Conservation (phyloP, 2,113 vertebrate species). For the Ameiurus melas region DNA sequence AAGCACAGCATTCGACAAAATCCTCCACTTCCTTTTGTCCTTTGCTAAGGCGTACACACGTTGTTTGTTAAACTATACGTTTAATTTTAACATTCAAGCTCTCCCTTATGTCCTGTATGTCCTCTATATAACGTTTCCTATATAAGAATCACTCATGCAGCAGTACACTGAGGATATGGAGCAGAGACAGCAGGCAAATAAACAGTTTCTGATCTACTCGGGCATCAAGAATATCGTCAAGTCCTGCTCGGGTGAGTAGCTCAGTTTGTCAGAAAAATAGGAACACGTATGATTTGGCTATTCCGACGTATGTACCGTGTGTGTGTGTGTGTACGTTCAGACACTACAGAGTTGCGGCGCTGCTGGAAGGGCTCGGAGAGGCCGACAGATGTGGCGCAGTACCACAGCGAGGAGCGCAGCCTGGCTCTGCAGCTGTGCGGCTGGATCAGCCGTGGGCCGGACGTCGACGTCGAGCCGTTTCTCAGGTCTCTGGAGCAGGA, state of each 20-base stretch:
- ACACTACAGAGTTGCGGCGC: constrained; percentile 84
- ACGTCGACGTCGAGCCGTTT: constrained; percentile 88
- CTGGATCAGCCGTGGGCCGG: constrained; percentile 88
- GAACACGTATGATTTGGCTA: too few species aligned
- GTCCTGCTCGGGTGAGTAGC: constrained; percentile 87
- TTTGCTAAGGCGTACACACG: background rate
- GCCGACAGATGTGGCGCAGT: constrained; percentile 83
- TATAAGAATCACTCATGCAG: constrained; percentile 92
- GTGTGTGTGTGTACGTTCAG: constrained; percentile 63
- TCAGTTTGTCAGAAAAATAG: background rate
- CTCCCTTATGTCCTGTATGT: background rate
- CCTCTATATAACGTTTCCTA: constrained; percentile 77
- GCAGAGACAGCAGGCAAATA: constrained; percentile 88
- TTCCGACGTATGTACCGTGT: background rate
- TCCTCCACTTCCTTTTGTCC: too few species aligned
- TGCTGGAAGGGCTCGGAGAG: constrained; percentile 90
- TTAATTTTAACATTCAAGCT: background rate
- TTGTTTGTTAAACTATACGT: background rate
- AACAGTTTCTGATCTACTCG: constrained; percentile 88
- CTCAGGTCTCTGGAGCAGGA: constrained; percentile 90
- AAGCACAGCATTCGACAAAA: too few species aligned
- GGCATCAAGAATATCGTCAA: constrained; percentile 97
- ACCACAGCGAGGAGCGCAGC: constrained; percentile 88
- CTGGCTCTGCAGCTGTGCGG: constrained; percentile 93
- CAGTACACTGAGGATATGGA: constrained; percentile 94